A percentile compares a stretch with the other conserved stretches of the same genome.
These are phyloP conservation scores for Rhinella marina DNA, from an alignment of 2,797 vertebrate genomes.

Conservation along the genomic window DNA sequence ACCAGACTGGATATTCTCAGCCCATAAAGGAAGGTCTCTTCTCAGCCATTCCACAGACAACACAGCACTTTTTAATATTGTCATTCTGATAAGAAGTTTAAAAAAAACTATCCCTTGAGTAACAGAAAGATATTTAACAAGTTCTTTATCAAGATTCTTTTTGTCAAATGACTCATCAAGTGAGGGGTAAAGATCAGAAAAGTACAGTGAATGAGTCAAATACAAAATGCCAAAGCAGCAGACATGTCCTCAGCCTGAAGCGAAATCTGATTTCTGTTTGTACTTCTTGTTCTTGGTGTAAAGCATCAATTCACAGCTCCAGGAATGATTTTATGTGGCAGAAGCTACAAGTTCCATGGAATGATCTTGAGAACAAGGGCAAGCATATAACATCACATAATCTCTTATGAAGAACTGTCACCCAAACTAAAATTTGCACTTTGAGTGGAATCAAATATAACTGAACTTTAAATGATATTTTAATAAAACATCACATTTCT, in stretches of 20 bases:
- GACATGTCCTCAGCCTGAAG: conserved; percentile 19
- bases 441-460: not conserved
- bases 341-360: conserved; percentile 42
- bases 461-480: not conserved
- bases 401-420: not conserved
- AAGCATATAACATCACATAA: conserved; percentile 20
- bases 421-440: not conserved
- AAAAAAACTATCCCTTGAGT: conserved; percentile 19
- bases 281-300: conserved; percentile 50
- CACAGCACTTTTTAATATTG: conserved; percentile 16
- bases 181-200: conserved; percentile 38
- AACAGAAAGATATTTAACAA: conserved; percentile 39
- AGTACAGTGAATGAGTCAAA: conserved; percentile 33
- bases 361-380: conserved; percentile 46
- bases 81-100: conserved; percentile 1
- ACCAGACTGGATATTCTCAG: not conserved
- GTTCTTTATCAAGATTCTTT: conserved; percentile 44
- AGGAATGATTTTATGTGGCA: conserved; percentile 47
- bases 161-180: conserved; percentile 47
- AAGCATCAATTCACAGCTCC: conserved; percentile 50
- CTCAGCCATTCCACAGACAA: not conserved
- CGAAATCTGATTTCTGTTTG: conserved; percentile 47
- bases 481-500: not conserved
- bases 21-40: not conserved
- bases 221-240: conserved; percentile 33